Evolutionary conservation across 2,888 invertebrate genomes (phyloP).

Genomic region (Oscheius sp.): DNA sequence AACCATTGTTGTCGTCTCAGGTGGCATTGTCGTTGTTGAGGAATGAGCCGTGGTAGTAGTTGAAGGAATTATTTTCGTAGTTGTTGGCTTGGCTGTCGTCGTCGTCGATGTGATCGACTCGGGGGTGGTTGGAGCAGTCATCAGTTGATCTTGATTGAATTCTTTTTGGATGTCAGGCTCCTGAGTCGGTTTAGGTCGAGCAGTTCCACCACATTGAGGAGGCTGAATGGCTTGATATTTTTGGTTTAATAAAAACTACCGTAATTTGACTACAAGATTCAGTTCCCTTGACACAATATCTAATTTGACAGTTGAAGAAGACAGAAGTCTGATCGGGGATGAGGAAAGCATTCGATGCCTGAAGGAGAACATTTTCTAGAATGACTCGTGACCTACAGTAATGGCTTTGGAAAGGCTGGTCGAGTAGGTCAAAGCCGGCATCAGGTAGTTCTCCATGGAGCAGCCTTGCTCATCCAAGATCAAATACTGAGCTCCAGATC

Average conservation of each 20-base stretch:
- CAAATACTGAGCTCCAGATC: constrained; percentile 56
- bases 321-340: constrained; percentile 69
- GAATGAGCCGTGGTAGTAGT: background rate
- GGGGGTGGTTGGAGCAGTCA: constrained; percentile 14
- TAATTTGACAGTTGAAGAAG: constrained; percentile 69
- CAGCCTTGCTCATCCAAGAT: constrained; percentile 67
- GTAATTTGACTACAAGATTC: constrained; percentile 60
- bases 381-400: constrained; percentile 47
- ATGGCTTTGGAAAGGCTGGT: constrained; percentile 65
- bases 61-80: background rate
- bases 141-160: constrained; percentile 15
- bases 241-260: constrained; percentile 40
- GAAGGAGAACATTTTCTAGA: background rate
- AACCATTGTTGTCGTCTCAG: constrained; percentile 38
- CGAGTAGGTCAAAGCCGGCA: constrained; percentile 68
- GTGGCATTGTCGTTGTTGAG: constrained; percentile 21
- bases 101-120: background rate
- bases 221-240: constrained; percentile 28
- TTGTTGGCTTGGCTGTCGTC: background rate
- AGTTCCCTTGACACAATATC: constrained; percentile 62
- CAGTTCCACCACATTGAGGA: constrained; percentile 31
- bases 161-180: constrained; percentile 2
- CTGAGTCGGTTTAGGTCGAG: background rate
- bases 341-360: constrained; percentile 70
- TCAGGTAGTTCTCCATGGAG: constrained; percentile 41